A percentile compares a stretch with the other conserved stretches of the same genome.
Evolutionary conservation across 2,888 invertebrate species (phyloP).

Genomic region (Gordius sp.): DNA sequence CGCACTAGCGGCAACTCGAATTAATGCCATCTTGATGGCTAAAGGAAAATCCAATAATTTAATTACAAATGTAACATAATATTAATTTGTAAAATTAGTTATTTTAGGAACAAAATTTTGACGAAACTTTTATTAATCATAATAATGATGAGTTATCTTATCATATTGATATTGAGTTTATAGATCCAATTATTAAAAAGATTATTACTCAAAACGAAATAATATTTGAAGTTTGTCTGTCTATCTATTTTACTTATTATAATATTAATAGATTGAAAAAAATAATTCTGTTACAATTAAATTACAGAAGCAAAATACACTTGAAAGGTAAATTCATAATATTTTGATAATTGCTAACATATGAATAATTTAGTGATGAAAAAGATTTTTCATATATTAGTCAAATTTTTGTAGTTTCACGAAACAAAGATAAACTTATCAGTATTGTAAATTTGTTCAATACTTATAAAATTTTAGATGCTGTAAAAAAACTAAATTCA

Average conservation of each 20-base stretch:
- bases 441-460: background rate
- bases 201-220: background rate
- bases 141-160: too few species aligned
- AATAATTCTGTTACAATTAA: background rate
- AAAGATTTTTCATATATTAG: background rate
- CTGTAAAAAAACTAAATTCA: background rate
- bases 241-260: background rate
- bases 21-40: background rate
- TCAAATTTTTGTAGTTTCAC: background rate
- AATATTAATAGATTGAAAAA: background rate
- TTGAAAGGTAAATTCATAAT: background rate
- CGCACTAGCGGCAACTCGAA: background rate
- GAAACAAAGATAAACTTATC: background rate
- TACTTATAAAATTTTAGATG: background rate
- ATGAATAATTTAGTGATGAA: background rate
- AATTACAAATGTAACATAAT: too few species aligned
- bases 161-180: background rate
- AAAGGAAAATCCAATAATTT: too few species aligned
- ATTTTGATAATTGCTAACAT: background rate
- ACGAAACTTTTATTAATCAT: too few species aligned
- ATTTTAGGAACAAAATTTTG: too few species aligned
- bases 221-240: background rate
- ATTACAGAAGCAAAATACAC: background rate
- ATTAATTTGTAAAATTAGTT: too few species aligned
- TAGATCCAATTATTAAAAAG: background rate